phyloP scores from a whole-genome alignment of 1,140 invertebrate genomes.

The Stegodyphus mimosarum region DNA sequence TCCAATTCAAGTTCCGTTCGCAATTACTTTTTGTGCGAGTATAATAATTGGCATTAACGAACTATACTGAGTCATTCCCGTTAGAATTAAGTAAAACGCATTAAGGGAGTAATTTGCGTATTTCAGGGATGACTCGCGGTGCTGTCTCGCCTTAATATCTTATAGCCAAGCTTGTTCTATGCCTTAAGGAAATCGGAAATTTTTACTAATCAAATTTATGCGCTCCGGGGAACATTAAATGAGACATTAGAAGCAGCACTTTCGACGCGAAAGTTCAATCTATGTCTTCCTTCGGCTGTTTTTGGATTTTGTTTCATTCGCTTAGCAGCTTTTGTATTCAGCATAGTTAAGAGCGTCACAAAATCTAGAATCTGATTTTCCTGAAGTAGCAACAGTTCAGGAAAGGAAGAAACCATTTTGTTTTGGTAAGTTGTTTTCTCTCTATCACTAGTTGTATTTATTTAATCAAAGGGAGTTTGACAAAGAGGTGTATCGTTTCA shows the following conservation, averaged over 20 bases:
- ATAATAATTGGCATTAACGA: constrained; percentile 52
- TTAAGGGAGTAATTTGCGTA: constrained; percentile 46
- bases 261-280: neutral
- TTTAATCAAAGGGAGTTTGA: too few relatives aligned
- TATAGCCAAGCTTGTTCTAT: neutral
- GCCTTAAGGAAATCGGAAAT: constrained; percentile 46
- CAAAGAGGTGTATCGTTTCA: too few relatives aligned
- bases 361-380: too few relatives aligned
- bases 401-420: too few relatives aligned
- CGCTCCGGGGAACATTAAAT: constrained; percentile 15
- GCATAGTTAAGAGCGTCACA: neutral
- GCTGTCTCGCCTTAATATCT: constrained; percentile 23
- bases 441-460: too few relatives aligned
- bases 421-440: too few relatives aligned
- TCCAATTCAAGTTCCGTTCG: constrained; percentile 3
- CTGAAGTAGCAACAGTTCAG: too few relatives aligned
- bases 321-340: neutral
- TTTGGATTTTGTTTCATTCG: constrained; percentile 15
- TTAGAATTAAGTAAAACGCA: constrained; percentile 47
- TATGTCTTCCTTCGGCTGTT: neutral
- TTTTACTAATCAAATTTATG: constrained; percentile 51
- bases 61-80: constrained; percentile 13
- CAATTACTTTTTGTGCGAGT: constrained; percentile 25
- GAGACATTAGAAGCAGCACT: neutral
- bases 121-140: constrained; percentile 16